Percentiles rank a stretch among this genome's conserved stretches.
phyloP scores from a whole-genome alignment of 2,888 invertebrate species.

The Onthophagus sagittarius region DNA sequence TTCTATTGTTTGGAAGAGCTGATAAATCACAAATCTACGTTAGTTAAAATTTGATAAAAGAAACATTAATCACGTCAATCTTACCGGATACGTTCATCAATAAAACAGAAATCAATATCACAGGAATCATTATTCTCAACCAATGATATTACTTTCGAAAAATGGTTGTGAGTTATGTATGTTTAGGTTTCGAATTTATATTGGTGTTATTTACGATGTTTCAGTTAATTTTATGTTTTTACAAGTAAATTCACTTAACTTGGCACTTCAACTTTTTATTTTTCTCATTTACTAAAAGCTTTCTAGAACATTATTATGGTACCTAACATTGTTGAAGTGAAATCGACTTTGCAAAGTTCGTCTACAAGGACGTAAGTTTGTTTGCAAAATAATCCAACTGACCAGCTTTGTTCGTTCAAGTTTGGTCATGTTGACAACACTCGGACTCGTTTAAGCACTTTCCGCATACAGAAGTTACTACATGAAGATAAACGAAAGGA shows the following conservation, averaged over 20 bases:
- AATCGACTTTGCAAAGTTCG: background rate
- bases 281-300: too few species aligned
- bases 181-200: too few species aligned
- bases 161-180: too few species aligned
- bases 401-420: background rate
- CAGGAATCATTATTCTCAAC: too few species aligned
- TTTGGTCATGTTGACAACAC: background rate
- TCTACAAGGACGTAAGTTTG: background rate
- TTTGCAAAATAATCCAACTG: background rate
- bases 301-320: background rate
- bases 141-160: too few species aligned
- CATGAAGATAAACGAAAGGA: too few species aligned
- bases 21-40: background rate
- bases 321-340: background rate
- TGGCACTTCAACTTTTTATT: too few species aligned
- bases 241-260: too few species aligned
- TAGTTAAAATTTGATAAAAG: too few species aligned
- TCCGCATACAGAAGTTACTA: too few species aligned
- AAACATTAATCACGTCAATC: background rate
- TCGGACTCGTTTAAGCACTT: background rate
- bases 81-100: background rate
- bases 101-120: background rate
- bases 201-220: too few species aligned
- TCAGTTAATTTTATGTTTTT: too few species aligned
- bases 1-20: conserved; percentile 10